Evolutionary conservation across 2,113 vertebrate species (phyloP).

Genomic region (Podarcis cretensis): DNA sequence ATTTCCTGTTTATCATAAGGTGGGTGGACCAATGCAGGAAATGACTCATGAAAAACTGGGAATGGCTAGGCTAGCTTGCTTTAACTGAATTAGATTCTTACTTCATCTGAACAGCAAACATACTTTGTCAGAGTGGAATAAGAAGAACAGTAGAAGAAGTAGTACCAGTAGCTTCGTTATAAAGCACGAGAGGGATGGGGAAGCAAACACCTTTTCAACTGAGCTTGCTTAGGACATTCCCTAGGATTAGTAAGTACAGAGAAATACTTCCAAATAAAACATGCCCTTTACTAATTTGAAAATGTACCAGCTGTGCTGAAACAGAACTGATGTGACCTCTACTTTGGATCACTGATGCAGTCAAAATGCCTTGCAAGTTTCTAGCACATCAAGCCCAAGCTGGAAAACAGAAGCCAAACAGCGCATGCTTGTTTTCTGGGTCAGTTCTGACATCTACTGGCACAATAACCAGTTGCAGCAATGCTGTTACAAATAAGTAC

Average conservation of each 20-base stretch:
- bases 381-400: background rate
- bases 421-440: slow-evolving; percentile 15
- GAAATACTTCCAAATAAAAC: background rate
- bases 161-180: no score
- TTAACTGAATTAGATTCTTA: slow-evolving; percentile 7
- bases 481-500: background rate
- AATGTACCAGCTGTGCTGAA: background rate
- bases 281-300: background rate
- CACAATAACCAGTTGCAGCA: slow-evolving; percentile 31
- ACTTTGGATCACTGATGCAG: background rate
- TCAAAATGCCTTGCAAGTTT: background rate
- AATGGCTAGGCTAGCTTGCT: slow-evolving; percentile 39
- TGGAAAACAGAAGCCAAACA: background rate
- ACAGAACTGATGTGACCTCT: background rate
- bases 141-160: background rate
- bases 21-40: slow-evolving; percentile 13
- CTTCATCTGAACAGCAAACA: slow-evolving; percentile 17
- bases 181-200: background rate
- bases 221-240: background rate
- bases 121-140: slow-evolving; percentile 18
- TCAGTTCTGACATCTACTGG: slow-evolving; percentile 70
- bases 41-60: slow-evolving; percentile 20
- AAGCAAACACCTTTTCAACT: background rate
- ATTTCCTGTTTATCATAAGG: slow-evolving; percentile 34
- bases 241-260: background rate